Evolutionary conservation across 2,113 vertebrate genomes (phyloP).

Genomic region (Pygoscelis adeliae): DNA sequence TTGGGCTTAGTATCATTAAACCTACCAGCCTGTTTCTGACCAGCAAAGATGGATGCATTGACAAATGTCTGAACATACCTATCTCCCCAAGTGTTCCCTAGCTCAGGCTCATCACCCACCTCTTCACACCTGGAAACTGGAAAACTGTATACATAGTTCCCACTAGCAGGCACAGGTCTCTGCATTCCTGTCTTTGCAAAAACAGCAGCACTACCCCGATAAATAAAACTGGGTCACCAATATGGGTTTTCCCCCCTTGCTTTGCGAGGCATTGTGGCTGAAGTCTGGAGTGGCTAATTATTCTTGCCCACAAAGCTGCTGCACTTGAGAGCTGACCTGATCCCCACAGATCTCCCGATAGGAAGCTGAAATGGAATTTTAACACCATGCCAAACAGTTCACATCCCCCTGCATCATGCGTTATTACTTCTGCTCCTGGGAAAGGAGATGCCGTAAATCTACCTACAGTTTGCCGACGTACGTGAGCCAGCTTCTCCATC

Average conservation of each 20-base stretch:
- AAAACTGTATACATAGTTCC: not conserved
- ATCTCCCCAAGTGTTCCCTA: not conserved
- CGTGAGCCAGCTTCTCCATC: not conserved
- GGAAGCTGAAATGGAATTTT: slow-evolving; percentile 65
- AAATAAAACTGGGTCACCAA: not conserved
- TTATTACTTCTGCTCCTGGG: slow-evolving; percentile 81
- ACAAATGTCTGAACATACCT: not conserved
- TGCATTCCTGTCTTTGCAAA: not conserved
- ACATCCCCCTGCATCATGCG: slow-evolving; percentile 63
- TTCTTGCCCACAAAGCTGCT: not conserved
- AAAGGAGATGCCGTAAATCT: slow-evolving; percentile 66
- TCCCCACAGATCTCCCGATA: slow-evolving; percentile 70
- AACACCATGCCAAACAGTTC: slow-evolving; percentile 71
- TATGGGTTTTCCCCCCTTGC: not conserved
- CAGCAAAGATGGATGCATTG: accelerated
- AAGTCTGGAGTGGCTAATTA: not conserved
- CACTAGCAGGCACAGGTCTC: not conserved
- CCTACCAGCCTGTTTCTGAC: not conserved
- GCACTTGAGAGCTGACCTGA: slow-evolving; percentile 67
- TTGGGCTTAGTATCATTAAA: not conserved
- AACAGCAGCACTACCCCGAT: not conserved
- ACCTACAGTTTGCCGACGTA: not conserved
- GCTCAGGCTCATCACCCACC: not conserved
- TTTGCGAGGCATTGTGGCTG: not conserved
- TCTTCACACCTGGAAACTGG: not conserved